phyloP scores from a whole-genome alignment of 2,797 vertebrate species.

The Hydrolagus colliei region DNA sequence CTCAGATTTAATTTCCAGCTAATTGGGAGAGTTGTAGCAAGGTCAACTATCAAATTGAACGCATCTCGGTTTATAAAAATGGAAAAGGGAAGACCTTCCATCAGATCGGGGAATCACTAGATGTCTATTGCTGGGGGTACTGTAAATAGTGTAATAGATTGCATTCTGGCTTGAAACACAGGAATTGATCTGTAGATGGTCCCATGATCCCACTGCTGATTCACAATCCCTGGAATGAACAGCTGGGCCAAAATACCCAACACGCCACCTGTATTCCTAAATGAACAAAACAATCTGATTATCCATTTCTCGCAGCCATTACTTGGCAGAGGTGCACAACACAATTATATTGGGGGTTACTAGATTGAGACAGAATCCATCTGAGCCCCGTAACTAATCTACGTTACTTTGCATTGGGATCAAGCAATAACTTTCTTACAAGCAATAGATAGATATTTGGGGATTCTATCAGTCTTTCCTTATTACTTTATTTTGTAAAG shows the following conservation, averaged over 20 bases:
- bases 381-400: too few species aligned
- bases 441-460: too few species aligned
- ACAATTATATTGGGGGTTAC: neutral
- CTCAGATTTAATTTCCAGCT: neutral
- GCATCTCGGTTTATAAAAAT: neutral
- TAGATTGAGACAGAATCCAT: too few species aligned
- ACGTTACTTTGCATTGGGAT: too few species aligned
- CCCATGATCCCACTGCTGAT: constrained; percentile 14
- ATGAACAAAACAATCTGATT: neutral
- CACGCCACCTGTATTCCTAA: constrained; percentile 24
- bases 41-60: neutral
- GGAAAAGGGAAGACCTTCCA: neutral
- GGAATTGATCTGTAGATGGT: constrained; percentile 18
- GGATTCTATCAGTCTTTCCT: too few species aligned
- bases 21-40: neutral
- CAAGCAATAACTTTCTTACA: too few species aligned
- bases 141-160: neutral
- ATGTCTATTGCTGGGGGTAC: neutral
- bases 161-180: neutral
- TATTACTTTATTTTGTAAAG: too few species aligned
- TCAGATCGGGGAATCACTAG: neutral
- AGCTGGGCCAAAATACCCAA: constrained; percentile 22
- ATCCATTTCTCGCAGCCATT: constrained; percentile 2
- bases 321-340: neutral
- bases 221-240: constrained; percentile 22